Evolutionary conservation across 2,888 invertebrate genomes (phyloP).

Genomic region (Drosophila rellima): DNA sequence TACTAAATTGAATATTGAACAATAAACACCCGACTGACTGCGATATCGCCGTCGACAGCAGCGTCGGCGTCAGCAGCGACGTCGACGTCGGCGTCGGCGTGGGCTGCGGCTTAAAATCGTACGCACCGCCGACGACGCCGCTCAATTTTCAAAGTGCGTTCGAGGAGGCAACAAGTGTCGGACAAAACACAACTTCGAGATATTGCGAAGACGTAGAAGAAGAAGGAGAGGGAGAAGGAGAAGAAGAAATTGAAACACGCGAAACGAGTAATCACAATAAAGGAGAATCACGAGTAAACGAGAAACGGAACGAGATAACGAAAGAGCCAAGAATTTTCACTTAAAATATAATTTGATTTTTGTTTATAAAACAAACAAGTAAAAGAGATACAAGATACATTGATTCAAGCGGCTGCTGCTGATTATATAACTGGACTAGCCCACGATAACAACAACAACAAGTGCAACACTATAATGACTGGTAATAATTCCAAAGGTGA

Average conservation of each 20-base stretch:
- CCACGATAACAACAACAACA: constrained; percentile 3
- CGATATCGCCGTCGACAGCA: constrained; percentile 7
- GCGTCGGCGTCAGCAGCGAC: background rate
- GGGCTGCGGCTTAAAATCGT: constrained; percentile 56
- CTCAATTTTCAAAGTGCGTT: constrained; percentile 62
- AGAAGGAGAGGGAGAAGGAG: background rate
- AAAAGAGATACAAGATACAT: background rate
- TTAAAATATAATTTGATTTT: constrained; percentile 51
- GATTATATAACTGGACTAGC: constrained; percentile 32
- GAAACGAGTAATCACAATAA: constrained; percentile 30
- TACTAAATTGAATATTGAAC: constrained; percentile 70
- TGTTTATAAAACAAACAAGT: constrained; percentile 25
- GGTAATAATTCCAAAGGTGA: constrained; percentile 62
- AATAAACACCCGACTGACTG: constrained; percentile 43
- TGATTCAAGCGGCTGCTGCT: background rate
- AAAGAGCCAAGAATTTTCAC: constrained; percentile 48
- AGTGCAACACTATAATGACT: constrained; percentile 55
- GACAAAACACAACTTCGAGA: background rate
- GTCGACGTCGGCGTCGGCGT: constrained; percentile 9
- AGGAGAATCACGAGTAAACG: constrained; percentile 20
- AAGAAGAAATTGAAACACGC: constrained; percentile 27
- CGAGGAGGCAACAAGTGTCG: constrained; percentile 54
- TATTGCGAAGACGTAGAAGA: background rate
- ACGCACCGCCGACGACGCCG: constrained; percentile 23
- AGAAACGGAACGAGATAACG: constrained; percentile 56